A percentile compares a stretch with the other conserved stretches of the same genome.
Conservation (phyloP, 2,797 vertebrate genomes). For the Cyprinodon diabolis region DNA sequence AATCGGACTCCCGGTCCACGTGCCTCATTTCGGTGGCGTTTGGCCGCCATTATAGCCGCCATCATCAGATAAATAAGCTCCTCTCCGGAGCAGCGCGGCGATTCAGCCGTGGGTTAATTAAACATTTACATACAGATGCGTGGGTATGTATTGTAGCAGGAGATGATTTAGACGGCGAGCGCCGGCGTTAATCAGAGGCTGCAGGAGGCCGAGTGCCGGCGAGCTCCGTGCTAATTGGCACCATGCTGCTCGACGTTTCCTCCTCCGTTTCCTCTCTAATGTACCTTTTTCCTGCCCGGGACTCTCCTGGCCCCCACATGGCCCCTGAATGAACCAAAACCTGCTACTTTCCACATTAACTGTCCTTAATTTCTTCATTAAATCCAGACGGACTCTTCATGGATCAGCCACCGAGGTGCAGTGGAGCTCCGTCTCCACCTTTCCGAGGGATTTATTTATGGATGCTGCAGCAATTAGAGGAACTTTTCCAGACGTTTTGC, state of each 20-base stretch:
- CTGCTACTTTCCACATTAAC: slow-evolving; percentile 38
- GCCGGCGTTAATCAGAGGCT: slow-evolving; percentile 92
- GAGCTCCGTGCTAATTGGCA: slow-evolving; percentile 93
- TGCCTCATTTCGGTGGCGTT: slow-evolving; percentile 46
- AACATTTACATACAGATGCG: slow-evolving; percentile 97
- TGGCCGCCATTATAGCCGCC: slow-evolving; percentile 61
- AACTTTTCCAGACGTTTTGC: slow-evolving; percentile 20
- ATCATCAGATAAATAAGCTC: slow-evolving; percentile 84
- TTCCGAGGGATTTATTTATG: slow-evolving; percentile 30
- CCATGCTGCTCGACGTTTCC: slow-evolving; percentile 89
- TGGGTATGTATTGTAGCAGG: slow-evolving; percentile 84
- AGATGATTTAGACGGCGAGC: slow-evolving; percentile 86
- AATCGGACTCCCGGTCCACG: slow-evolving; percentile 48
- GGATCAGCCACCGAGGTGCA: slow-evolving; percentile 5
- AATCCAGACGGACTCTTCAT: slow-evolving; percentile 38
- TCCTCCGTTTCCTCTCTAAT: slow-evolving; percentile 41
- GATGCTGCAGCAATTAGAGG: slow-evolving; percentile 14
- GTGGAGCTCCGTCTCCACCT: not conserved
- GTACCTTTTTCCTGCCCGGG: slow-evolving; percentile 31
- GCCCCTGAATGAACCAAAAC: slow-evolving; percentile 58
- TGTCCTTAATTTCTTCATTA: slow-evolving; percentile 59
- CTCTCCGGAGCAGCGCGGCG: slow-evolving; percentile 83
- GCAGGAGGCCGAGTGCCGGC: slow-evolving; percentile 87
- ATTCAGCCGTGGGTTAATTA: slow-evolving; percentile 95
- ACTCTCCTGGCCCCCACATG: slow-evolving; percentile 23